phyloP scores from a whole-genome alignment of 2,888 invertebrate genomes.

The Chloroclystis v-ata region DNA sequence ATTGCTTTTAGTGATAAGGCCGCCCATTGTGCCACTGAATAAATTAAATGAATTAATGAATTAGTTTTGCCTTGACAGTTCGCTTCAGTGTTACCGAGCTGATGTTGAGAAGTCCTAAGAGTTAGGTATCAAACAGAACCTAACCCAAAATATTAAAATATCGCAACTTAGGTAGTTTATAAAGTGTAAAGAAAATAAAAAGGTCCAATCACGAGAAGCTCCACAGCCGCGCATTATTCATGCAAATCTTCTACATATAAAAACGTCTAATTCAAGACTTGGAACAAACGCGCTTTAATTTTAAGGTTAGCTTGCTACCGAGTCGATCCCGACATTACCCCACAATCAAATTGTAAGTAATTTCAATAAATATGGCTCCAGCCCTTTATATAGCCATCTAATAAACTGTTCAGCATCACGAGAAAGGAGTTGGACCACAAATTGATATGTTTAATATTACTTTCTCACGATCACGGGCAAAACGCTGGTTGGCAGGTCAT shows the following conservation, averaged over 20 bases:
- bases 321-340: constrained; percentile 53
- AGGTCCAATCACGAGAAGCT: neutral
- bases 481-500: neutral
- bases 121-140: too few relatives aligned
- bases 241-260: constrained; percentile 46
- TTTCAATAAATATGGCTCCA: constrained; percentile 74
- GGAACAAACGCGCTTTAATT: constrained; percentile 63
- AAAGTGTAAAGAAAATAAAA: constrained; percentile 12
- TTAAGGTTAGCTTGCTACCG: constrained; percentile 63
- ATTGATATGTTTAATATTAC: constrained; percentile 77
- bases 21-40: too few relatives aligned
- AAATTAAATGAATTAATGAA: too few relatives aligned
- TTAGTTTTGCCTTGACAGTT: too few relatives aligned
- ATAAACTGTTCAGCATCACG: constrained; percentile 74
- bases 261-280: constrained; percentile 61
- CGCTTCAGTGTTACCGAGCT: too few relatives aligned
- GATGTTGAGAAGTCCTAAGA: too few relatives aligned
- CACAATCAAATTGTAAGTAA: constrained; percentile 76
- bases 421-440: constrained; percentile 70
- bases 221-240: constrained; percentile 22
- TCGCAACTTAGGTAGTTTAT: neutral
- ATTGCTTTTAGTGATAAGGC: too few relatives aligned
- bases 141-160: too few relatives aligned
- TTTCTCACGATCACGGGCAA: constrained; percentile 66
- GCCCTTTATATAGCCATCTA: constrained; percentile 68